These are phyloP conservation scores for Embiotoca jacksoni DNA, from an alignment of 2,113 vertebrate species.

Conservation along the genomic window DNA sequence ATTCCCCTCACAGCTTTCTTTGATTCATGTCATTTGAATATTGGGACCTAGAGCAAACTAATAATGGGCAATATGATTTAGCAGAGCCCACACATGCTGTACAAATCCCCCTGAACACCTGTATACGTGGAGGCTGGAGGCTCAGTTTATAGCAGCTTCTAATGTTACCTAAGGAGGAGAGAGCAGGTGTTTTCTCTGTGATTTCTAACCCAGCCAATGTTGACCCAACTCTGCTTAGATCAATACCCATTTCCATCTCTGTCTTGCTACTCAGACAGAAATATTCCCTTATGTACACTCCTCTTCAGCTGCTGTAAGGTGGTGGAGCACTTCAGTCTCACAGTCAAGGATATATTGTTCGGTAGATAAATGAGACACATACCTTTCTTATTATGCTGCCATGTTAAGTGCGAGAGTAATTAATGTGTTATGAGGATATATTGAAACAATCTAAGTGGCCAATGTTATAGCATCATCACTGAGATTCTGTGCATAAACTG, in stretches of 20 bases:
- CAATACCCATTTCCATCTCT: slow-evolving; percentile 59
- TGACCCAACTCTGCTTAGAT: slow-evolving; percentile 53
- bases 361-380: not conserved
- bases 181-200: slow-evolving; percentile 39
- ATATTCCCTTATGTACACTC: slow-evolving; percentile 38
- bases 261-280: slow-evolving; percentile 49
- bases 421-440: not conserved
- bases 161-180: slow-evolving; percentile 37
- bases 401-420: not conserved
- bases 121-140: slow-evolving; percentile 25
- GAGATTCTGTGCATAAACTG: not conserved
- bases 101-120: slow-evolving; percentile 39
- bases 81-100: slow-evolving; percentile 36
- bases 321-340: slow-evolving; percentile 10
- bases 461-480: not conserved
- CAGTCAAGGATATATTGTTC: slow-evolving; percentile 24
- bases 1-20: not conserved
- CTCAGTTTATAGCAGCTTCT: slow-evolving; percentile 17
- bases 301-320: slow-evolving; percentile 27
- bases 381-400: not conserved
- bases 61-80: slow-evolving; percentile 5
- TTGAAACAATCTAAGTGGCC: not conserved
- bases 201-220: slow-evolving; percentile 42
- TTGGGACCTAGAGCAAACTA: slow-evolving; percentile 16
- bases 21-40: not conserved